phyloP scores from a whole-genome alignment of 2,797 vertebrate genomes.

The Chloroceryle inda region DNA sequence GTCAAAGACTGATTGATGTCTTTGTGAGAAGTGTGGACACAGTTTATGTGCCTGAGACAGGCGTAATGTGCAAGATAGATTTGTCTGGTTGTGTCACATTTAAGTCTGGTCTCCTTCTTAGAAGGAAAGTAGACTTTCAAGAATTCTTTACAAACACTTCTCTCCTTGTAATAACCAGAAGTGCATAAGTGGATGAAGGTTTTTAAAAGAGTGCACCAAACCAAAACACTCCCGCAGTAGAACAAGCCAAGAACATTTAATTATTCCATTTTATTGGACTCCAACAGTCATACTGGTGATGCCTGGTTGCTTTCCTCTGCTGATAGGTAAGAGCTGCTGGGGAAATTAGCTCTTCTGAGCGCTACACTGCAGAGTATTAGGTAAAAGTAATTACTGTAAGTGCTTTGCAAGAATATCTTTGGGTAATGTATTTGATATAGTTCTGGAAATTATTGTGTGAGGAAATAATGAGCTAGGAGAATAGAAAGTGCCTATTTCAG shows the following conservation, averaged over 20 bases:
- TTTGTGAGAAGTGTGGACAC: neutral
- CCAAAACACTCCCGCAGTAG: neutral
- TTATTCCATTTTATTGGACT: neutral
- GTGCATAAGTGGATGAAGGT: neutral
- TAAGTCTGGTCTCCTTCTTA: neutral
- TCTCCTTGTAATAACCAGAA: neutral
- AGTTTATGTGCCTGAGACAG: neutral
- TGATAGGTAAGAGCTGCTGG: neutral
- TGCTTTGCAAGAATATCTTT: constrained; percentile 35
- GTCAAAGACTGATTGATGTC: neutral
- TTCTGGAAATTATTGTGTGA: constrained; percentile 35
- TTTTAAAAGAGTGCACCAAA: neutral
- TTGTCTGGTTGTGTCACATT: neutral
- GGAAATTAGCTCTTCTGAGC: constrained; percentile 20
- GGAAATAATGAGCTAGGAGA: constrained; percentile 45
- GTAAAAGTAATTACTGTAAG: constrained; percentile 64
- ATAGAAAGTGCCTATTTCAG: constrained; percentile 5
- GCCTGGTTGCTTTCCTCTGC: constrained; percentile 1
- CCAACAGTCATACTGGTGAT: neutral
- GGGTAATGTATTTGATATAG: constrained; percentile 19
- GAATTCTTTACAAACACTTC: neutral
- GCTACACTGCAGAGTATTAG: neutral
- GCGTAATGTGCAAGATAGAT: neutral
- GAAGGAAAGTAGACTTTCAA: neutral
- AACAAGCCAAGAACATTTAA: neutral